Percentiles rank a stretch among this genome's conserved stretches.
Evolutionary conservation across 2,113 vertebrate genomes (phyloP).

Genomic region (Ifrita kowaldi): DNA sequence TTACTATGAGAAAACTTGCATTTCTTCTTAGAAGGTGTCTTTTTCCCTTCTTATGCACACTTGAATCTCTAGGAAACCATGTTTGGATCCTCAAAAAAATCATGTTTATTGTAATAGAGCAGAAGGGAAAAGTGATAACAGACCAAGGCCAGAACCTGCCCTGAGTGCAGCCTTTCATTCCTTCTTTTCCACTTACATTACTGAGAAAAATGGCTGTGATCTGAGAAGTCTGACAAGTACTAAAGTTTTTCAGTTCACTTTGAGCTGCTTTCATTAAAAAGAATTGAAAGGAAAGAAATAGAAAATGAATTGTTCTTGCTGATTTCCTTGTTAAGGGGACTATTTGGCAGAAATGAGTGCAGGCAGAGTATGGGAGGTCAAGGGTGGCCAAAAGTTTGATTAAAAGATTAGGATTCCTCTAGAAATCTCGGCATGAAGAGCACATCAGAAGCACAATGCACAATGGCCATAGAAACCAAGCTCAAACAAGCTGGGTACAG

Average conservation of each 20-base stretch:
- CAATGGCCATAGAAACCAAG: background rate
- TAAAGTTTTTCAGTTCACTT: background rate
- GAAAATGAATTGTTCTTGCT: background rate
- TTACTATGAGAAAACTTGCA: background rate
- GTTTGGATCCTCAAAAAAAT: background rate
- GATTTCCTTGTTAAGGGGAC: background rate
- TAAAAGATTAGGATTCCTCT: background rate
- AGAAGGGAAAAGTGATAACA: background rate
- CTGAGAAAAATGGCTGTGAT: background rate
- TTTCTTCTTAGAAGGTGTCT: background rate
- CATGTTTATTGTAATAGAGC: background rate
- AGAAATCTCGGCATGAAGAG: background rate
- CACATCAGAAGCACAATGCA: background rate
- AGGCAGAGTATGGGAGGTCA: background rate
- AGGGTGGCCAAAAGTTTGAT: background rate
- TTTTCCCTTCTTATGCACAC: background rate
- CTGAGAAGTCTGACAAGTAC: background rate
- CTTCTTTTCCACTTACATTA: background rate
- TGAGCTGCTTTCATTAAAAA: background rate
- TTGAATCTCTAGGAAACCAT: background rate
- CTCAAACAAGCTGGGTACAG: background rate
- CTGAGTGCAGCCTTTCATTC: background rate
- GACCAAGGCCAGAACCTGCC: background rate
- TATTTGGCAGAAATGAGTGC: background rate
- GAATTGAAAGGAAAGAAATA: background rate